Evolutionary conservation across 2,113 vertebrate genomes (phyloP), one percentile per base, ranked within the genome.

Genomic region (Penelope pileata): DNA sequence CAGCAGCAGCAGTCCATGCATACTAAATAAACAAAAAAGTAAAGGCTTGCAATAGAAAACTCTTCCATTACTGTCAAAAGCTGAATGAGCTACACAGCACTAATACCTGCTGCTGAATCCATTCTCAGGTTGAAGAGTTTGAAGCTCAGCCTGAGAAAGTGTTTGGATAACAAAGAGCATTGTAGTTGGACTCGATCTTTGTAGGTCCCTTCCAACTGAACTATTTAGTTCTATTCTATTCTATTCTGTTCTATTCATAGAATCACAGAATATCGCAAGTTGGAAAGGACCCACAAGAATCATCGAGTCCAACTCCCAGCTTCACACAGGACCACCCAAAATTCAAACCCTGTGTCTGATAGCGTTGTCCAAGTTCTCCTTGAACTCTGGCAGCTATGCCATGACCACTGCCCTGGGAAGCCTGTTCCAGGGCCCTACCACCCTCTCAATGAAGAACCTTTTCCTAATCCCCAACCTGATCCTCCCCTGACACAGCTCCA

Each of bases 1-100:
- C 78, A 90, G n/a, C 36, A 67, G 48, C 64, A 84, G 29, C 53
- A 32, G 90, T 78, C 80, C 68, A 59, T 81, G 36, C 7, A 38
- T 48, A 62, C 45, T 73, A 93, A 94, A 76, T 63, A 83, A 91
- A 90, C 38, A 86, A 77, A 48, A 64, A 89, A 85, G 19, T 43
- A 62, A 90, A 90, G 32, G 45, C 36, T 86, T 94, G 70, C 69
- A 90, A 42, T n/a, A 36, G 62, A 91, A 93, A 88, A 90, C 48
- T 75, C 43, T 63, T 81, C 48, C 13, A 4, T 38, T 75, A 58
- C 69, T 86, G 53, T 82, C 42, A 82, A 58, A 91, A 95, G 83
- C 27, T 32, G 51, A 93, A 84, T 22, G 64, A 94, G 74, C n/a
- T 84, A 36, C 76, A 79, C 73, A 78, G 73, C 69, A 66, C 62